phyloP scores from a whole-genome alignment of 1,140 invertebrate species.

The Trissolcus basalis region DNA sequence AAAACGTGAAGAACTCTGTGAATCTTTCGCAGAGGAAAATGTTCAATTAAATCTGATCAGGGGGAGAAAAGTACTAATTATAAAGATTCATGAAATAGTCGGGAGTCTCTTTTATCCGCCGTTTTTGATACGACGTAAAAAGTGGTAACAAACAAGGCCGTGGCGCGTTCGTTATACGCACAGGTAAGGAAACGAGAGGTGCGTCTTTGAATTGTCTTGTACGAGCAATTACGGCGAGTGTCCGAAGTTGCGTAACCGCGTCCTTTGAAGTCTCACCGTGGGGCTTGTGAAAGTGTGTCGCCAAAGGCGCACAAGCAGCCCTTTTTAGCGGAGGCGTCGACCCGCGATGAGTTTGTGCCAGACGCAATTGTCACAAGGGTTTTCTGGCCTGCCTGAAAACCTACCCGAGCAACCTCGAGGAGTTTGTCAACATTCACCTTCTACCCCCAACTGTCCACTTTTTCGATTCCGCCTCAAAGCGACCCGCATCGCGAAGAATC shows the following conservation, averaged over 20 bases:
- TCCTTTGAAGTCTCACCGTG: constrained; percentile 79
- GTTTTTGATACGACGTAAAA: constrained; percentile 29
- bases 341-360: constrained; percentile 67
- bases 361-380: constrained; percentile 70
- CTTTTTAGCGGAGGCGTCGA: constrained; percentile 70
- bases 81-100: background rate
- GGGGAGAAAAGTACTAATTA: background rate
- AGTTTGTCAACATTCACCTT: constrained; percentile 34
- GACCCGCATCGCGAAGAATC: too few relatives aligned
- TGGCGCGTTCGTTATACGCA: constrained; percentile 17
- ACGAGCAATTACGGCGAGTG: constrained; percentile 45
- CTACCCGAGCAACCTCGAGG: constrained; percentile 37
- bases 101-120: constrained; percentile 1
- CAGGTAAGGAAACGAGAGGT: constrained; percentile 3
- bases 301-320: constrained; percentile 79
- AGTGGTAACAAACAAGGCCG: constrained; percentile 32
- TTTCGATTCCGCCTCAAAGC: too few relatives aligned
- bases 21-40: too few relatives aligned
- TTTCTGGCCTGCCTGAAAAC: too few relatives aligned
- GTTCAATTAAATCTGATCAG: background rate
- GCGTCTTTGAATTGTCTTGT: constrained; percentile 44
- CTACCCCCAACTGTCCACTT: constrained; percentile 40
- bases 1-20: too few relatives aligned
- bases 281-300: constrained; percentile 64
- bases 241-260: constrained; percentile 50